Evolutionary conservation across 2,797 vertebrate species (phyloP), one percentile per base, ranked within the genome.

Genomic region (Gallirallus australis): DNA sequence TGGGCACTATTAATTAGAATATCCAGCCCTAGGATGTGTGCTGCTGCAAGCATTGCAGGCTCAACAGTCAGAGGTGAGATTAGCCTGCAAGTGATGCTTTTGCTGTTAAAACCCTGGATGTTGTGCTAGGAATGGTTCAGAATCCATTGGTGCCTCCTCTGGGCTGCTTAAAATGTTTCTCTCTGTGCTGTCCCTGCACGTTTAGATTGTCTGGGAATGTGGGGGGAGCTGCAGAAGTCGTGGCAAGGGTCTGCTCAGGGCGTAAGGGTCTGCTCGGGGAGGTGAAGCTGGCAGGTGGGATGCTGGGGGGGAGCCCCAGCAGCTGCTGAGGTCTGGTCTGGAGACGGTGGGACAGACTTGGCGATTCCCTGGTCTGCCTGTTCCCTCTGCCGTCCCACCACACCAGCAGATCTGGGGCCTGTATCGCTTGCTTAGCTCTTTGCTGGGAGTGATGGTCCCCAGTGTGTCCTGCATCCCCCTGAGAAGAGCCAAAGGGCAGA

Each of bases 1-100:
- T 64, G 63, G 87, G 73, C 48, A 56, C 39, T 45, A 57, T 90
- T 96, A 93, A 96, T 96, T 86, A 88, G 87, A 63, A 47, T 35
- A 40, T 86, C 63, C 66, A 18, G 45, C 64, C 37, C 42, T 42
- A 20, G 79, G 28, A 50, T 45, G 30, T 48, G 10, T 25, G 40
- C 33, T 5, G 61, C 70, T 73, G 50, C 28, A 69, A 60, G 77
- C 53, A 14, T 35, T 2, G 2, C 53, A 73, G 27, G 31, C 56
- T 64, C 45, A 80, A 24, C 45, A 47, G 54, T 24, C 33, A 18
- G 8, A 33, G 7, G 39, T 53, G 53, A 76, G 59, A 47, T 77
- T 66, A 33, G 19, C 57, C 40, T 53, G 19, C 50, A n/a, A 23
- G 68, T 35, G 63, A 42, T 37, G 40, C 48, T 57, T 95, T 91